Conservation (phyloP, 2,113 vertebrate genomes). For the Calcarius ornatus region DNA sequence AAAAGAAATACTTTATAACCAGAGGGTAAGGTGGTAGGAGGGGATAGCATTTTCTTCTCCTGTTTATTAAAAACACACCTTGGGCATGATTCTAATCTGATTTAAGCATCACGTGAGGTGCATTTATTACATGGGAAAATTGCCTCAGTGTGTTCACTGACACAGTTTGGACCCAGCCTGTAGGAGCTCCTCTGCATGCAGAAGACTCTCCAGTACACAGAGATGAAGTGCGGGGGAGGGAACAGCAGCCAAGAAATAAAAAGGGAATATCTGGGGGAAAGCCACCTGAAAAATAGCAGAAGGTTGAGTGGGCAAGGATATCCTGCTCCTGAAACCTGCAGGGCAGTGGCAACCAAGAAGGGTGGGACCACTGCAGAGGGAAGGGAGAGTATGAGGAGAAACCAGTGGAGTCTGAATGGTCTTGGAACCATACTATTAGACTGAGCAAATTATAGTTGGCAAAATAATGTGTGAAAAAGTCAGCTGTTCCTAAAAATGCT, state of each 20-base stretch:
- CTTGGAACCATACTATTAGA: not conserved
- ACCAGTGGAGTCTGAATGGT: not conserved
- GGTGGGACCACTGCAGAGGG: not conserved
- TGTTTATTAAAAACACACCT: slow-evolving; percentile 52
- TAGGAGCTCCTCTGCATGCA: not conserved
- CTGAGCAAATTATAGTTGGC: accelerated
- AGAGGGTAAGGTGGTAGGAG: slow-evolving; percentile 12
- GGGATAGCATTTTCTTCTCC: slow-evolving; percentile 20
- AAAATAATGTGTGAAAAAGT: not conserved
- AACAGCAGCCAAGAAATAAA: not conserved
- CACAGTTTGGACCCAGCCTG: not conserved
- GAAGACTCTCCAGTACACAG: not conserved
- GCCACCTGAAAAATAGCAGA: not conserved
- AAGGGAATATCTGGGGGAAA: not conserved
- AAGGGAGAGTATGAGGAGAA: not conserved
- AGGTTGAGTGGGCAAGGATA: not conserved
- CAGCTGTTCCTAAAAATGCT: not conserved
- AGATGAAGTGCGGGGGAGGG: accelerated
- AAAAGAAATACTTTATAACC: slow-evolving; percentile 34
- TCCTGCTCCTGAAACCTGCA: not conserved
- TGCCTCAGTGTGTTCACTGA: slow-evolving; percentile 44
- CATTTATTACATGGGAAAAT: slow-evolving; percentile 56
- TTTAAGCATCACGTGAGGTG: slow-evolving; percentile 22
- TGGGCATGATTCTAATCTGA: slow-evolving; percentile 48
- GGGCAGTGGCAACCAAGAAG: not conserved